Base-by-base conservation (phyloP, 1,140 invertebrate species). In the Phthorimaea operculella region DNA sequence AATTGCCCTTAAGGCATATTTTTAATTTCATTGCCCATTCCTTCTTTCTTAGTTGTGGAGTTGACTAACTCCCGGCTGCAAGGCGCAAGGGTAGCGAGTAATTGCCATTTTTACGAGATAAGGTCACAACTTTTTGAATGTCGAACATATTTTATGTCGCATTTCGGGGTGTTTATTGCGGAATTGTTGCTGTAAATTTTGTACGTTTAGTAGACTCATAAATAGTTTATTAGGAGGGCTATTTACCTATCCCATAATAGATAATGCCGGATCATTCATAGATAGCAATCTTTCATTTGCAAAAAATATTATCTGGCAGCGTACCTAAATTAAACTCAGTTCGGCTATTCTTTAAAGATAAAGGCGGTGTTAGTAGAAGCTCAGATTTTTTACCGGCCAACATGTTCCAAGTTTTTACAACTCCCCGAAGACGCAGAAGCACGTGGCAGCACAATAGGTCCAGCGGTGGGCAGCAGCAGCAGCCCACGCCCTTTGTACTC, bases 1-100 rank as follows among this genome's bases (percentile, higher is more conserved):
- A 87, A 87, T 87, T 87, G 83, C 85, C 84, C 85, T 86, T 87
- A 87, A 87, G 85, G 86, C 85, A 87, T 87, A 86, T 87, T 87
- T 87, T 87, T 87, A 87, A 87, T 87, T 87, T 86, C 83, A 87
- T 87, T 86, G 84, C 78, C 74, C 81, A 70, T 79, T 84, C 79
- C 74, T 85, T 76, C 74, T 83, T 81, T 80, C 79, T 73, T 74
- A 76, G 78, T 28, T 74, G 66, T 76, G 64, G 76, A 81, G 76
- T 80, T 80, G 66, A 79, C 72, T 76, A 83, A 80, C 68, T 70
- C 65, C 52, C 58, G 63, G 66, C 58, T 69, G 63, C 62, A 68
- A 70, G 74, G 76, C 68, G 63, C 62, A 68, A 70, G 74, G 76
- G 76, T 79, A 76, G 64, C 68, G 63, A 61, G 67, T 82, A 79